Base-by-base conservation (phyloP, 2,888 invertebrate genomes). In the Synergus gifuensis region DNA sequence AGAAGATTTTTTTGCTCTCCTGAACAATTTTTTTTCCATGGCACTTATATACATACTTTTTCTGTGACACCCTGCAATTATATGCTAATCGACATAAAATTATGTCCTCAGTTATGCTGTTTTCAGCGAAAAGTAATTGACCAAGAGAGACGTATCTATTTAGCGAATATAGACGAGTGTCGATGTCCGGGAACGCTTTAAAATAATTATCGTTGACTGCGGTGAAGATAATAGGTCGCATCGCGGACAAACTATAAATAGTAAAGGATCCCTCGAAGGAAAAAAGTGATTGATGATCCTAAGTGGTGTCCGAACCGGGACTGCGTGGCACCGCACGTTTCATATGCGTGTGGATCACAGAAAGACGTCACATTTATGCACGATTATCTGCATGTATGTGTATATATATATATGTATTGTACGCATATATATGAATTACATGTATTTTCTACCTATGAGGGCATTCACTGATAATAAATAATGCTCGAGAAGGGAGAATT, bases 141-240 rank as follows among this genome's bases (percentile, higher is more conserved):
- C 11, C 14, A 4, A 22, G 36, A n/a, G 58, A 64, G 46, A 77
- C 46, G 36, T 36, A 64, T 63, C 49, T n/a, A 49, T 77, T 62
- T 49, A 14, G 54, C 2, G 54, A 54, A 7, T 54, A 7, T 54
- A 7, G 22, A 54, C 18, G 66, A 78, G 46, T 78, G 60, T 78
- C 58, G 36, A 67, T 60, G 67, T 14, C 69, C 67, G 22, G 14
- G 44, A 67, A 44, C n/a, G 44, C n/a, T 60, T 60, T 69, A 46
- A 86, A 88, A 89, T 86, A 88, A 89, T 90, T 87, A 89, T 87
- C 85, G 83, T 84, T 84, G 83, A 85, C 78, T 64, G 78, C 79
- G 82, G 81, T 79, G 83, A 83, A 87, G 86, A 87, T 89, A 89
- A 90, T 90, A 86, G 85, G 85, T 85, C 85, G 82, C 81, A 84